Conservation (phyloP, 53 echinoderm and acorn worm species). For the Crossaster papposus region DNA sequence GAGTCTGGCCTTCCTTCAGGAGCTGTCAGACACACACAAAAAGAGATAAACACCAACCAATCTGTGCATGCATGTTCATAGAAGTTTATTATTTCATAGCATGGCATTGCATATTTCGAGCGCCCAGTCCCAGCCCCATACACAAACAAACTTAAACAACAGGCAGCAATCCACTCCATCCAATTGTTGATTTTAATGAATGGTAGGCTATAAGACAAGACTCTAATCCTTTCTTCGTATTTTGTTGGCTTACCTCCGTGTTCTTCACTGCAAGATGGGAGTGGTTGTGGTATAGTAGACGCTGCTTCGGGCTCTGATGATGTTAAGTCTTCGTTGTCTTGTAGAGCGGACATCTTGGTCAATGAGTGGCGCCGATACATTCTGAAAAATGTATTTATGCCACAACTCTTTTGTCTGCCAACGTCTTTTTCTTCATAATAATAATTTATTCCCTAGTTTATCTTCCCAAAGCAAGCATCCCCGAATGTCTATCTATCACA, state of each 20-base stretch:
- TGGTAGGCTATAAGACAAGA: background rate
- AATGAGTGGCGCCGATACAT: slow-evolving; percentile 67
- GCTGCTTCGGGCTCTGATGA: background rate
- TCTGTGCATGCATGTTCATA: too few species aligned
- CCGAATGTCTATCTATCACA: too few species aligned
- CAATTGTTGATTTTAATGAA: too few species aligned
- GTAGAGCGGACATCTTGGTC: background rate
- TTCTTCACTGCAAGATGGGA: background rate
- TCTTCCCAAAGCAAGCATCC: too few species aligned
- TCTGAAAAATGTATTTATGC: background rate
- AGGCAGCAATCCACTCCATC: too few species aligned
- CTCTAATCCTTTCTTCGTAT: background rate
- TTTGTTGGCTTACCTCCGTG: background rate
- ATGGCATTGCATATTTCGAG: too few species aligned
- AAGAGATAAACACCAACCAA: too few species aligned
- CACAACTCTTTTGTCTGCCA: too few species aligned
- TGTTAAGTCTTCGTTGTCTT: background rate
- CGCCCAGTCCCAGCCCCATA: too few species aligned
- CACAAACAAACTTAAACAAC: too few species aligned
- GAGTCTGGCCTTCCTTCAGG: background rate
- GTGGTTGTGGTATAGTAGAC: background rate
- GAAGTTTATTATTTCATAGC: background rate
- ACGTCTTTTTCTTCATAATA: too few species aligned
- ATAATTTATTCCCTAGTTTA: too few species aligned
- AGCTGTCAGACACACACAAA: background rate